Evolutionary conservation across 2,113 vertebrate species (phyloP).

Genomic region (Psilopsiagon aurifrons): DNA sequence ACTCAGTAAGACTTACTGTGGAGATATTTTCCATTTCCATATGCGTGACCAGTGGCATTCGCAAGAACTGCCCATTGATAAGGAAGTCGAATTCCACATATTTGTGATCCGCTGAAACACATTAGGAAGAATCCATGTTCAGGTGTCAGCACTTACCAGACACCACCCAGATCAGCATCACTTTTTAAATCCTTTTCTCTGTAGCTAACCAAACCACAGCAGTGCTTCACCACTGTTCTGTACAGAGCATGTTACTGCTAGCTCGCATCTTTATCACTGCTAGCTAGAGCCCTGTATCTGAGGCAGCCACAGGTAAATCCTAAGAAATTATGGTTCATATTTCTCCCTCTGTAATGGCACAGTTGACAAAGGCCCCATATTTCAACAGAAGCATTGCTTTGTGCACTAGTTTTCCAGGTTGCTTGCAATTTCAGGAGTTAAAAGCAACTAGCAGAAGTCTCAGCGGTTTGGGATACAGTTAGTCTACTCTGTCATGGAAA

Average conservation of each 20-base stretch:
- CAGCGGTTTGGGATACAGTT: neutral
- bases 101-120: constrained; percentile 85
- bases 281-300: neutral
- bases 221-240: neutral
- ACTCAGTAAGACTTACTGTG: constrained; percentile 76
- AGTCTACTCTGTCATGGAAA: neutral
- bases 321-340: neutral
- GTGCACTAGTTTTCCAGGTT: neutral
- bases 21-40: constrained; percentile 93
- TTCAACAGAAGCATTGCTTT: neutral
- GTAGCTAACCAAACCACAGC: neutral
- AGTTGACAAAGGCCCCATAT: neutral
- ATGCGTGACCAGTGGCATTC: constrained; percentile 82
- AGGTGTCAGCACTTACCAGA: neutral
- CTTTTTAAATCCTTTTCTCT: neutral
- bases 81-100: constrained; percentile 98
- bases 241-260: neutral
- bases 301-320: neutral
- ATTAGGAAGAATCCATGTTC: neutral
- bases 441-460: neutral
- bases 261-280: neutral
- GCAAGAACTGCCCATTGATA: constrained; percentile 92
- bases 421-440: neutral
- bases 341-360: neutral
- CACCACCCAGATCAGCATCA: neutral